These are phyloP conservation scores for Platichthys stellatus DNA, from an alignment of 2,113 vertebrate genomes.

Conservation along the genomic window DNA sequence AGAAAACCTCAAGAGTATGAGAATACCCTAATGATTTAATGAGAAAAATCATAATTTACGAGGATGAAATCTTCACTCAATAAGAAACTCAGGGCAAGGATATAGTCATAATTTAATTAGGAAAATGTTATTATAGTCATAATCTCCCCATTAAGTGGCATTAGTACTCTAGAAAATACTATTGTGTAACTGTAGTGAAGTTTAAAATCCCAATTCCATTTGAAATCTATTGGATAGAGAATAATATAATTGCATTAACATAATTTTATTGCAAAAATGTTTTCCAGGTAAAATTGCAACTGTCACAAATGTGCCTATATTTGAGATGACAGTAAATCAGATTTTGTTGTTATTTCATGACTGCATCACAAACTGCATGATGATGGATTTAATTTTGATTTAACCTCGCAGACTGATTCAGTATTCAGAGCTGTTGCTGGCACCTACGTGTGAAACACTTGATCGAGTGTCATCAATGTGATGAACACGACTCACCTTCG, in stretches of 20 bases:
- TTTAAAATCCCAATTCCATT: background rate
- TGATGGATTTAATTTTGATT: background rate
- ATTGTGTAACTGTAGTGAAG: background rate
- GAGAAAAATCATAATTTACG: too few species aligned
- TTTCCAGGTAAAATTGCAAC: background rate
- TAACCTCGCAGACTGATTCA: background rate
- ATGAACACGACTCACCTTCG: conserved; percentile 22
- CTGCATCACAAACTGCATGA: conserved; percentile 1
- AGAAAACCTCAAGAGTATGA: too few species aligned
- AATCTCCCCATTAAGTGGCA: too few species aligned
- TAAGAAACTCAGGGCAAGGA: too few species aligned
- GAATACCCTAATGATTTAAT: too few species aligned
- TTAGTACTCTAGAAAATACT: background rate
- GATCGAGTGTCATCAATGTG: conserved; percentile 25
- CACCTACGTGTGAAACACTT: conserved; percentile 42
- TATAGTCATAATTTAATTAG: too few species aligned
- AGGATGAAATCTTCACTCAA: too few species aligned
- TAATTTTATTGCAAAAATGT: background rate
- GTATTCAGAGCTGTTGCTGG: conserved; percentile 15
- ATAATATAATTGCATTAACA: background rate
- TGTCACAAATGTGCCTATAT: background rate
- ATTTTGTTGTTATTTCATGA: conserved; percentile 4
- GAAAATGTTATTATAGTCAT: too few species aligned
- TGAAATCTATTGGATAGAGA: too few species aligned
- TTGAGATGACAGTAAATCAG: background rate